phyloP scores from a whole-genome alignment of 2,888 invertebrate species.

The Orchesellides sinensis region DNA sequence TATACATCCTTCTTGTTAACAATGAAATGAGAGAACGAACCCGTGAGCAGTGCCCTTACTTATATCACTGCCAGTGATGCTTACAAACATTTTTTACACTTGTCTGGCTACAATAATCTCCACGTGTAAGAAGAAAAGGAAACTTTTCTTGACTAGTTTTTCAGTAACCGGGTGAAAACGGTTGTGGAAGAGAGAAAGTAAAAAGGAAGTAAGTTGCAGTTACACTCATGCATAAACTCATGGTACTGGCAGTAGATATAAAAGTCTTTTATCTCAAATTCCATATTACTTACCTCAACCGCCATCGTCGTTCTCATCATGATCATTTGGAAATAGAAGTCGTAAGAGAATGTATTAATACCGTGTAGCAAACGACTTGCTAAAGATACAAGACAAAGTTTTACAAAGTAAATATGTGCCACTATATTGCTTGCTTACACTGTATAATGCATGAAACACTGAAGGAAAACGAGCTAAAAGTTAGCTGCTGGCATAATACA shows the following conservation, averaged over 20 bases:
- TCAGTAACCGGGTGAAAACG: constrained; percentile 56
- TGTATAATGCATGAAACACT: not conserved
- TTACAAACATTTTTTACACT: constrained; percentile 60
- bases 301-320: constrained; percentile 30
- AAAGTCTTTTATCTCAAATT: constrained; percentile 60
- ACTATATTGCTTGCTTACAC: not conserved
- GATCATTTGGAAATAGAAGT: constrained; percentile 11
- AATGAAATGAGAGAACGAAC: constrained; percentile 47
- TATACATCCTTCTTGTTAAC: too few relatives aligned
- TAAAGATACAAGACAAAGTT: constrained; percentile 53
- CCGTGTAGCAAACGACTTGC: constrained; percentile 5
- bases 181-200: constrained; percentile 22
- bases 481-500: constrained; percentile 22
- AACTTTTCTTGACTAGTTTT: constrained; percentile 43
- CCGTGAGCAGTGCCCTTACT: constrained; percentile 11
- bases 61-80: constrained; percentile 32
- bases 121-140: constrained; percentile 54
- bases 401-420: constrained; percentile 44
- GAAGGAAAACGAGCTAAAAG: not conserved
- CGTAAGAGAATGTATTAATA: not conserved
- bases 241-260: constrained; percentile 33
- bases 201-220: constrained; percentile 21
- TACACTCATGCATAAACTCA: constrained; percentile 39
- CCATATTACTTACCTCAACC: constrained; percentile 59
- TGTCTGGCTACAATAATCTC: constrained; percentile 60